phyloP scores from a whole-genome alignment of 64 coral and sea anemone genomes.

The Montipora capricornis region DNA sequence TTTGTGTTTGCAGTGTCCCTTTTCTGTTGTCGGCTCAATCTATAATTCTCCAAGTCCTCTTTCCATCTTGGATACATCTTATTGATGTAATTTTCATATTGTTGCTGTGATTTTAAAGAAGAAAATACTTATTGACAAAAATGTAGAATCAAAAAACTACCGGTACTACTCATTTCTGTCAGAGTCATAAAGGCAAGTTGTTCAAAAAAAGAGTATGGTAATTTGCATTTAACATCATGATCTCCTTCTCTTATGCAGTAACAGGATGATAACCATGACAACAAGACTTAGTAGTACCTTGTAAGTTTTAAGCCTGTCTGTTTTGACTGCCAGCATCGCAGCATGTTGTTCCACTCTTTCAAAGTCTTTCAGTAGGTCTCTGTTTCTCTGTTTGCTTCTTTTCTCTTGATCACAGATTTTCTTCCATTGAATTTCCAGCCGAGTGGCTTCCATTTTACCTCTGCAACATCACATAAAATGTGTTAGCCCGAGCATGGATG shows the following conservation, averaged over 20 bases:
- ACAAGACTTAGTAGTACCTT: conserved; percentile 50
- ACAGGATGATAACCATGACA: too few relatives aligned
- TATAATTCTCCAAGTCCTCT: conserved; percentile 75
- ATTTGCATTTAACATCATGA: too few relatives aligned
- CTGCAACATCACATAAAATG: neutral
- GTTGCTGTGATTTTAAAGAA: conserved; percentile 46
- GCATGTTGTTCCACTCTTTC: conserved; percentile 84
- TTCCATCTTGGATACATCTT: conserved; percentile 92
- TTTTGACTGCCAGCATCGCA: conserved; percentile 59
- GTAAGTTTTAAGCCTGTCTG: conserved; percentile 69
- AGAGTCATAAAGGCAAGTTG: too few relatives aligned
- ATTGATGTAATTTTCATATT: conserved; percentile 90
- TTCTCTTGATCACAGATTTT: conserved; percentile 86
- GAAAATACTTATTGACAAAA: neutral
- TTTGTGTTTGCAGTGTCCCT: neutral
- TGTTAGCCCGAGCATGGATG: neutral
- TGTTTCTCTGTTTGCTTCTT: conserved; percentile 83
- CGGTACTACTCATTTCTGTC: neutral
- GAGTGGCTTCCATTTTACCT: conserved; percentile 54
- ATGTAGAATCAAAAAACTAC: too few relatives aligned
- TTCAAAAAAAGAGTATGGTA: too few relatives aligned
- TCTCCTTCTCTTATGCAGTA: too few relatives aligned
- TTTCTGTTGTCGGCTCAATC: conserved; percentile 27
- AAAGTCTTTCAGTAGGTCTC: conserved; percentile 75
- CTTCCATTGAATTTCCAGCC: conserved; percentile 67